Base-by-base conservation (phyloP, 2,113 vertebrate species). In the Cebidichthys violaceus region DNA sequence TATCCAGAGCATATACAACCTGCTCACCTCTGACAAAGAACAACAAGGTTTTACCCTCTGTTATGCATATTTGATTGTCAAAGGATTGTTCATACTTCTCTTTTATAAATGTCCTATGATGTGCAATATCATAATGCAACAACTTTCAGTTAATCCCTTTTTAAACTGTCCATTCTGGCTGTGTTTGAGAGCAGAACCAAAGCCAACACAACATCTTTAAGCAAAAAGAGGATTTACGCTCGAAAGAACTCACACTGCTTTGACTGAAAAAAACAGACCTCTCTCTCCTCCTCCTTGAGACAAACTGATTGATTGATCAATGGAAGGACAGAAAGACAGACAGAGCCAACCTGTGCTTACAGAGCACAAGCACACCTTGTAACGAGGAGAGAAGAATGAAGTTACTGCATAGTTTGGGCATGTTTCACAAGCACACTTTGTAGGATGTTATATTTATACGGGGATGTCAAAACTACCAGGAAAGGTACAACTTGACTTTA, bases 331-430 rank as follows among this genome's bases (percentile, higher is more conserved):
- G 54, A 80, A 22, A 31, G 37, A 45, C 22, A 1, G 69, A 35
- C 64, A 31, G 61, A 81, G 84, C 64, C 61, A 54, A 67, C 64
- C 55, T 70, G 68, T 55, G 84, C 61, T 68, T 55, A 35, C 22
- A 29, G 55, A 27, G 27, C 41, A 71, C 41, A 27, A 61, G 31
- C 74, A 77, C 71, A 81, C 70, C 54, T 70, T 64, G 72, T 79
- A 83, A 83, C 10, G 1, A 76, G 73, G 37, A 77, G 57, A 72
- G 59, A 88, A 59, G 68, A 88, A 90, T 84, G 69, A 43, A 74
- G 68, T 82, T 59, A n/a, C 69, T 61, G 67, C 76, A 33, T 24
- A 27, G 70, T 76, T 64, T 57, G 55, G 77, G 64, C 79, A 88
- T 39, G 76, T 77, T 86, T 75, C 72, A 86, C 70, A 57, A 80